These are phyloP conservation scores for Magallana angulata DNA, from an alignment of 1,140 invertebrate genomes.

Conservation along the genomic window DNA sequence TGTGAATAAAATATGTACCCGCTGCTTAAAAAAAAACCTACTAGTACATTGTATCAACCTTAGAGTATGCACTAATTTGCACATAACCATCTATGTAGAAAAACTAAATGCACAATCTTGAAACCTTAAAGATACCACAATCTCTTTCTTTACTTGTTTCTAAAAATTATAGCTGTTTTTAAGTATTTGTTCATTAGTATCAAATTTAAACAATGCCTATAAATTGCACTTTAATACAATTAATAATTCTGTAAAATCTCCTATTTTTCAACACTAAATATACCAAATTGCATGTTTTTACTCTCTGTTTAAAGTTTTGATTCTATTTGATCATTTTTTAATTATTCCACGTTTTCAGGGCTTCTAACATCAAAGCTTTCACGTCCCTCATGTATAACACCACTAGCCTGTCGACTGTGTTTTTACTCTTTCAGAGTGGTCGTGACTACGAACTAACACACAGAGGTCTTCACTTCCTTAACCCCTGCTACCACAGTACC, in stretches of 20 bases:
- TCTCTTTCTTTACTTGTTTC: no score
- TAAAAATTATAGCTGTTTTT: no score
- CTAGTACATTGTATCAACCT: not conserved
- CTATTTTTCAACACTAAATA: no score
- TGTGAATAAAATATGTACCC: not conserved
- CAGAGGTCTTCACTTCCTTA: slow-evolving; percentile 36
- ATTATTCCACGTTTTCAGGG: not conserved
- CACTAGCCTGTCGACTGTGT: slow-evolving; percentile 29
- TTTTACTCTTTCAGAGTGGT: slow-evolving; percentile 58
- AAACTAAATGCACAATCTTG: no score
- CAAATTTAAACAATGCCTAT: no score
- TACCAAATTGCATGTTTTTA: no score
- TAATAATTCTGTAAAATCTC: no score
- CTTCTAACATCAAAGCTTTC: slow-evolving; percentile 22
- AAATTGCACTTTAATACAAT: no score
- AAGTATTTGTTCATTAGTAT: no score
- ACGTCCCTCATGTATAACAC: slow-evolving; percentile 8
- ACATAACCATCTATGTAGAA: not conserved
- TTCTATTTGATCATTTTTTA: not conserved
- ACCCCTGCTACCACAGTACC: slow-evolving; percentile 12
- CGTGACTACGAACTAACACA: slow-evolving; percentile 52
- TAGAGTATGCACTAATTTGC: slow-evolving; percentile 4
- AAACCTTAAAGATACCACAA: no score
- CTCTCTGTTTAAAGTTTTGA: no score
- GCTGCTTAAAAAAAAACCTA: not conserved